Base-by-base conservation (phyloP, 2,797 vertebrate genomes). In the Molossus molossus region DNA sequence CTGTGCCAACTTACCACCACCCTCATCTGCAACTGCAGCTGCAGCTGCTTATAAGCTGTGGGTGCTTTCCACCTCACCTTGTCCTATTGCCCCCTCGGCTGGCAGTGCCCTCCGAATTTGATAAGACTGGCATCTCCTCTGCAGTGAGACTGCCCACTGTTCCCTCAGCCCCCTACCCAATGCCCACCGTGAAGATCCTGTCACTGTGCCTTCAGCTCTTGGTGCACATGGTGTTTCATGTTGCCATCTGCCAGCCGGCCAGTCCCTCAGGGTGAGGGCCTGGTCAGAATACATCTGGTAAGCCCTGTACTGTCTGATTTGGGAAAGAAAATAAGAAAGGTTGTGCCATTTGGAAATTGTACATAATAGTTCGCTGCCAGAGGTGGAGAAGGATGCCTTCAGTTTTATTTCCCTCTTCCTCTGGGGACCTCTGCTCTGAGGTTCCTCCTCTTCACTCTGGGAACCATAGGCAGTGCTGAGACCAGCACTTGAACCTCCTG, bases 1-100 rank as follows among this genome's bases (percentile, higher is more conserved):
- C 83, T 0, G 25, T 0, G 9, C 33, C 23, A 3, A 11, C 3
- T 6, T 14, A 15, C 37, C 4, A 1, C 1, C 20, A 9, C 64
- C 53, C 57, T 21, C 29, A 25, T 45, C 40, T 45, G 40, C 25
- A 37, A 50, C 75, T 33, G 33, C 29, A 3, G 9, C 21, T 7
- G 37, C 40, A 27, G 27, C 12, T 9, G 48, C 80, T 75, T 0
- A 1, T 25, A 13, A 15, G 50, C 60, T 12, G 60, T 45, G 50
- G 33, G 48, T 2, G 5, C 40, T 29, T 25, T 21, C 29, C 5
- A 2, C 3, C 60, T 48, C 72, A 15, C 60, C 37, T 25, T 2
- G 40, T 20, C 50, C 40, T 9, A 14, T 18, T 27, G 27, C 0
- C 17, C 29, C 37, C 3, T 3, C 0, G 4, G 33, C 65, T 45